Percentiles rank a stretch among this genome's conserved stretches.
Evolutionary conservation across 2,888 invertebrate genomes (phyloP).

Genomic region (Drosophila differens): DNA sequence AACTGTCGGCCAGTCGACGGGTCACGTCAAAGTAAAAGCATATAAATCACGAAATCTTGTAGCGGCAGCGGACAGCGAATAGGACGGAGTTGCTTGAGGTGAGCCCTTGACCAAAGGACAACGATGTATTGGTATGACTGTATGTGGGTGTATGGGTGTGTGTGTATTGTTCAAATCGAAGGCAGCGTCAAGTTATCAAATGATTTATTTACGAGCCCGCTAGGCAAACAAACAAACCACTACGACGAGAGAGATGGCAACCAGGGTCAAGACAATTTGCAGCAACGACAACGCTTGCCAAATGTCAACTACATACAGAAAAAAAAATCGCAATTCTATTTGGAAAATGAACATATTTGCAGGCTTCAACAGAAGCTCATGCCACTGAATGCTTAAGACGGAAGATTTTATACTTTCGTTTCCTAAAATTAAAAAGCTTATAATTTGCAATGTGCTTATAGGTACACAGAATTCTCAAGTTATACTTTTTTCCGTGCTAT

Average conservation of each 20-base stretch:
- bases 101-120: constrained; percentile 70
- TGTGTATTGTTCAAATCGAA: constrained; percentile 42
- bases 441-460: neutral
- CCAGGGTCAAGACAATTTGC: constrained; percentile 56
- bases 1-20: constrained; percentile 25
- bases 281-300: constrained; percentile 63
- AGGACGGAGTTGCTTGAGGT: constrained; percentile 55
- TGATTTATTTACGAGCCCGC: constrained; percentile 78
- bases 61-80: constrained; percentile 54
- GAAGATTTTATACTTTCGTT: neutral
- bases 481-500: neutral
- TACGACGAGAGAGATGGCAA: constrained; percentile 38
- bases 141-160: constrained; percentile 12
- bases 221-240: constrained; percentile 74
- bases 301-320: constrained; percentile 43
- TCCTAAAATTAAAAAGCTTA: neutral
- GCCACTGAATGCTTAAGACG: neutral
- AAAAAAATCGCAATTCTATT: neutral
- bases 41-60: constrained; percentile 79
- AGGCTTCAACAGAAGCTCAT: neutral
- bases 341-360: neutral
- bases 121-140: constrained; percentile 27
- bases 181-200: constrained; percentile 78
- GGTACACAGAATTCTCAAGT: neutral
- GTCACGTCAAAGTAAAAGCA: constrained; percentile 73